phyloP scores from a whole-genome alignment of 2,888 invertebrate species.

The Lochmaea capreae region DNA sequence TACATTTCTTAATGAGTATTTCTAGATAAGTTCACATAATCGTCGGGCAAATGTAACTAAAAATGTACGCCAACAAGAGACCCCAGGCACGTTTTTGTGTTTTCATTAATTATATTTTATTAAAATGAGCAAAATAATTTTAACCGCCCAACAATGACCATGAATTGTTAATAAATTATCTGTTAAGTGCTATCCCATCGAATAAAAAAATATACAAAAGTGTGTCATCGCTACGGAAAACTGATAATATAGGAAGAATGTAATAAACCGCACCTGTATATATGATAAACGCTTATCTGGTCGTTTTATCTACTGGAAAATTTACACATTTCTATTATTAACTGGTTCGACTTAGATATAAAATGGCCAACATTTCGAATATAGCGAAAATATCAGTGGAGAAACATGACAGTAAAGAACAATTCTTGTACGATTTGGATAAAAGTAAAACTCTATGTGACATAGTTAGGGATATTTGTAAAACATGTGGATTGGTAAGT shows the following conservation, averaged over 20 bases:
- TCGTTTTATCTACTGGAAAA: conserved; percentile 35
- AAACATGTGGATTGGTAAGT: conserved; percentile 52
- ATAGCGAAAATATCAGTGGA: conserved; percentile 58
- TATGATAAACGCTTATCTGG: conserved; percentile 40
- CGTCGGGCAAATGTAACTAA: too few relatives aligned
- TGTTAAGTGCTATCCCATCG: neutral
- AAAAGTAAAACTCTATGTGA: conserved; percentile 51
- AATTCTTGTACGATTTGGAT: conserved; percentile 54
- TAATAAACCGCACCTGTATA: conserved; percentile 30
- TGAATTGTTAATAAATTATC: too few relatives aligned
- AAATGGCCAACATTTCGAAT: conserved; percentile 40
- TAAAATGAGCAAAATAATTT: too few relatives aligned
- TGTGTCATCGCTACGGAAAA: conserved; percentile 2
- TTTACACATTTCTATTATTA: conserved; percentile 15
- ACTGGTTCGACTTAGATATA: neutral
- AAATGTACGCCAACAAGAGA: too few relatives aligned
- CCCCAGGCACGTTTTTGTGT: too few relatives aligned
- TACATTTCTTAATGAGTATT: too few relatives aligned
- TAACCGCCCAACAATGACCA: too few relatives aligned
- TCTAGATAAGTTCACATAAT: too few relatives aligned
- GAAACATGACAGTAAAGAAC: conserved; percentile 51
- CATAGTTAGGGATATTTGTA: conserved; percentile 51
- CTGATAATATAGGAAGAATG: conserved; percentile 18
- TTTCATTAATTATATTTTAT: too few relatives aligned
- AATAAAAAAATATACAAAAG: neutral